Evolutionary conservation across 1,140 invertebrate genomes (phyloP).

Genomic region (Drosophila punjabiensis): DNA sequence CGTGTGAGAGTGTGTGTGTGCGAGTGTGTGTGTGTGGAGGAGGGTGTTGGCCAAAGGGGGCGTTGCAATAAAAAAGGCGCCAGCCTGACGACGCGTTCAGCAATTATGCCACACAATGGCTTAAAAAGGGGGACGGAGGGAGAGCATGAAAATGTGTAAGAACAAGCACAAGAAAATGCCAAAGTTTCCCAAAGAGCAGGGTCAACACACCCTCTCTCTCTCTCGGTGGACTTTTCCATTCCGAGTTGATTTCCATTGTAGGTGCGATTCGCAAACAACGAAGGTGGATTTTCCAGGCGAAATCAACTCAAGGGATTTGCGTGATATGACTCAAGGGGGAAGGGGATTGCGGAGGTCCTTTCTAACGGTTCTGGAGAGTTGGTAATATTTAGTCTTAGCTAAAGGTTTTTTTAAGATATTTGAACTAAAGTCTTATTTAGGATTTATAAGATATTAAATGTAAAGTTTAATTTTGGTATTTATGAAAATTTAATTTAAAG

Average conservation of each 20-base stretch:
- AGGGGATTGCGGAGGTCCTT: background rate
- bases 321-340: background rate
- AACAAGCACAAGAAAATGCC: slow-evolving; percentile 41
- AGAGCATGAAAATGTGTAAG: slow-evolving; percentile 31
- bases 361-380: background rate
- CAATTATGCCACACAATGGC: slow-evolving; percentile 75
- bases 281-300: background rate
- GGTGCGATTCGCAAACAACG: slow-evolving; percentile 78
- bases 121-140: slow-evolving; percentile 23
- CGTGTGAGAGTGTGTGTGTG: slow-evolving; percentile 2
- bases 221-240: slow-evolving; percentile 19
- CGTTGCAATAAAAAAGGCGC: slow-evolving; percentile 78
- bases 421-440: no score
- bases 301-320: slow-evolving; percentile 18
- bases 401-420: no score
- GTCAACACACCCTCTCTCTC: slow-evolving; percentile 56
- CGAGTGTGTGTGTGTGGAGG: background rate
- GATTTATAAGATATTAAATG: no score
- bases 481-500: no score
- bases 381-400: no score
- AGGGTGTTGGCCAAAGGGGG: slow-evolving; percentile 38
- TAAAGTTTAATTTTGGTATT: no score
- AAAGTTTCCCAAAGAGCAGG: slow-evolving; percentile 46
- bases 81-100: slow-evolving; percentile 66
- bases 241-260: slow-evolving; percentile 9